Evolutionary conservation across 2,113 vertebrate genomes (phyloP).

Genomic region (Pollachius pollachius): DNA sequence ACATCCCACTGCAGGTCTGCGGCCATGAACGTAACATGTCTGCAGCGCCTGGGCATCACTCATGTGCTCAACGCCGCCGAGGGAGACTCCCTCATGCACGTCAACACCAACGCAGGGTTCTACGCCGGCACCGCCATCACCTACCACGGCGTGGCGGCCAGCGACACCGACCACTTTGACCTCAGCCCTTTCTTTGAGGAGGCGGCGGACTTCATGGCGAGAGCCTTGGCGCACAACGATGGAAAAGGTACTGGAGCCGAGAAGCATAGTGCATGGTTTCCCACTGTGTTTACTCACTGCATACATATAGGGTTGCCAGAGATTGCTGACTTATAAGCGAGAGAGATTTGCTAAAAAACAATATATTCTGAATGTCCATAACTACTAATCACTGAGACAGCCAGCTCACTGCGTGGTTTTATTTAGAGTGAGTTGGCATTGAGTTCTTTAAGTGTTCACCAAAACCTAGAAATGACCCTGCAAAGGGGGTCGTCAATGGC

Average conservation of each 20-base stretch:
- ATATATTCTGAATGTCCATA: too few species aligned
- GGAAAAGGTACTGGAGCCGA: slow-evolving; percentile 70
- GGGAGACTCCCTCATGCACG: slow-evolving; percentile 94
- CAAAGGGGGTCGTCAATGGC: too few species aligned
- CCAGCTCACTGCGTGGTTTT: too few species aligned
- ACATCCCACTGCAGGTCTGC: slow-evolving; percentile 73
- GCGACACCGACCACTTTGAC: slow-evolving; percentile 89
- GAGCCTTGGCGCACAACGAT: slow-evolving; percentile 82
- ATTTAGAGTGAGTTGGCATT: too few species aligned
- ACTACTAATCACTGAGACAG: too few species aligned
- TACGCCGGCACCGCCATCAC: slow-evolving; percentile 84
- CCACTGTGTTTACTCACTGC: too few species aligned
- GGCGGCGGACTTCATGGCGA: slow-evolving; percentile 89
- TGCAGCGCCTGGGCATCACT: slow-evolving; percentile 86
- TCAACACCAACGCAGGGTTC: slow-evolving; percentile 87
- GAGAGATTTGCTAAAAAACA: too few species aligned
- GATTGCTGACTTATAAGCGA: too few species aligned
- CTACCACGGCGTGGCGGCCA: slow-evolving; percentile 90
- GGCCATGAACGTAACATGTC: slow-evolving; percentile 79
- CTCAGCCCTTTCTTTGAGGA: slow-evolving; percentile 92
- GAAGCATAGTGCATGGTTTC: background rate
- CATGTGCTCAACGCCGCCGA: slow-evolving; percentile 93
- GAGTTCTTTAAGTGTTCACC: too few species aligned
- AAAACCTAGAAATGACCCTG: too few species aligned
- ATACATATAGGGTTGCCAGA: too few species aligned